A percentile compares a stretch with the other conserved stretches of the same genome.
Conservation (phyloP, 2,113 vertebrate genomes). For the Carassius gibelio region DNA sequence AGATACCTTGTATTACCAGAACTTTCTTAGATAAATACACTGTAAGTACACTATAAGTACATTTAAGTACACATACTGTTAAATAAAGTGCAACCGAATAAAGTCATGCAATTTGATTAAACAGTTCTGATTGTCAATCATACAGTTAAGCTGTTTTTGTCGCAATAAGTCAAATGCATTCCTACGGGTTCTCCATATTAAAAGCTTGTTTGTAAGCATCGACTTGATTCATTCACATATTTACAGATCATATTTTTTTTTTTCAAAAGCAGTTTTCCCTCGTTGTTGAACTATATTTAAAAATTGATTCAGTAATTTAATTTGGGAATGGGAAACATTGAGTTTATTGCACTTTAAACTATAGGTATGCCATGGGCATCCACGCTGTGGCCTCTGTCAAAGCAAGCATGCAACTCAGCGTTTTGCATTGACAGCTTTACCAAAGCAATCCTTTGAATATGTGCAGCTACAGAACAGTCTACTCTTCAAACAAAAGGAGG, state of each 20-base stretch:
- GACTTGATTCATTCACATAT: not conserved
- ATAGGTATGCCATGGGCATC: not conserved
- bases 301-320: not conserved
- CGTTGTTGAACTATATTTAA: not conserved
- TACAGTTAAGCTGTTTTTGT: too few relatives aligned
- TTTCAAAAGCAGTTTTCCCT: not conserved
- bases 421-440: slow-evolving; percentile 70
- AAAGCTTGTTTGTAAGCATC: not conserved
- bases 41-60: too few relatives aligned
- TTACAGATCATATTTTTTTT: not conserved
- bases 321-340: not conserved
- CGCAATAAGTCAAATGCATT: too few relatives aligned
- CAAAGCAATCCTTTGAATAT: slow-evolving; percentile 74
- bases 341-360: slow-evolving; percentile 24
- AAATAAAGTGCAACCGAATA: not conserved
- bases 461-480: slow-evolving; percentile 69
- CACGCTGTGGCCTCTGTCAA: slow-evolving; percentile 60
- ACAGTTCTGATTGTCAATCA: not conserved
- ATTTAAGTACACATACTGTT: too few relatives aligned
- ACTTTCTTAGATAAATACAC: too few relatives aligned
- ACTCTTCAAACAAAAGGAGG: slow-evolving; percentile 71
- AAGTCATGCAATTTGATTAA: not conserved
- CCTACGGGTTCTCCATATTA: not conserved
- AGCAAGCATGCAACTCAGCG: slow-evolving; percentile 74
- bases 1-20: too few relatives aligned